phyloP scores from a whole-genome alignment of 2,797 vertebrate species.

The Danio albolineatus region DNA sequence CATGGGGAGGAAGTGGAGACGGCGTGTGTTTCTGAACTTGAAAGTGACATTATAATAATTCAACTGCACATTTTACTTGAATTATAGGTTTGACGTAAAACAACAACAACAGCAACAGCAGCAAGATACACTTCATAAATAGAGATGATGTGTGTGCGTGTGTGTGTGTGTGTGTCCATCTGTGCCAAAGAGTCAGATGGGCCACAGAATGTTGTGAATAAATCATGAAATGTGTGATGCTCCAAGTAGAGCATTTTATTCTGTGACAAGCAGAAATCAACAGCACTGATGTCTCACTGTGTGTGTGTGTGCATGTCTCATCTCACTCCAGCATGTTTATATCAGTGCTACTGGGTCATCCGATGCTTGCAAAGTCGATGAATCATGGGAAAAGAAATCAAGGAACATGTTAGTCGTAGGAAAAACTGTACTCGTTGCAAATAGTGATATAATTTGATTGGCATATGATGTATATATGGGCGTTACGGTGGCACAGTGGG shows the following conservation, averaged over 20 bases:
- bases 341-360: conserved; percentile 16
- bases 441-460: neutral
- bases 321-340: conserved; percentile 25
- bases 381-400: neutral
- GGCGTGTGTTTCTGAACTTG: neutral
- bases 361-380: neutral
- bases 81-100: neutral
- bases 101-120: neutral
- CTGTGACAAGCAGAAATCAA: conserved; percentile 40
- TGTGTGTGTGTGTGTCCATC: conserved; percentile 36
- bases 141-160: conserved; percentile 2
- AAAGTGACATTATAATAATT: neutral
- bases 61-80: neutral
- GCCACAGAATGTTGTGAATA: conserved; percentile 70
- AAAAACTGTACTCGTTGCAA: neutral
- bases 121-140: neutral
- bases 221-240: conserved; percentile 67
- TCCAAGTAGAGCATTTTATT: conserved; percentile 65
- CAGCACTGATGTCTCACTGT: conserved; percentile 24
- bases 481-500: too few relatives aligned
- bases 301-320: neutral
- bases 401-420: neutral
- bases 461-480: neutral
- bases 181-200: conserved; percentile 62
- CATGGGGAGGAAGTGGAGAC: neutral